Conservation (phyloP, 2,113 vertebrate genomes). For the Menidia beryllina region DNA sequence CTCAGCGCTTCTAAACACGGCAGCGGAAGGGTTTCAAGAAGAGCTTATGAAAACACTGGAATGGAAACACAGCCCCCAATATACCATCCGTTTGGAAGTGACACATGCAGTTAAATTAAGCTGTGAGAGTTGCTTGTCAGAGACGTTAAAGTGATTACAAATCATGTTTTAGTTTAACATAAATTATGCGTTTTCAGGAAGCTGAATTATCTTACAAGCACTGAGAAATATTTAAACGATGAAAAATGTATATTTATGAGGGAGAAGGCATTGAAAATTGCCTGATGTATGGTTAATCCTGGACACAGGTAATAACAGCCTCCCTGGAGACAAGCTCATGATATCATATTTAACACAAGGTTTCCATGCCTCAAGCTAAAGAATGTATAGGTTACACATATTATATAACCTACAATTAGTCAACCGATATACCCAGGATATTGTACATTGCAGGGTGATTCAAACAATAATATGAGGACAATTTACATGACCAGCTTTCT, state of each 20-base stretch:
- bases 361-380: slow-evolving; percentile 51
- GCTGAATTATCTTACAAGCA: neutral
- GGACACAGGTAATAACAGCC: slow-evolving; percentile 41
- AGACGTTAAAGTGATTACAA: slow-evolving; percentile 36
- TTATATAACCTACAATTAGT: slow-evolving; percentile 33
- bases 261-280: neutral
- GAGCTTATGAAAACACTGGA: slow-evolving; percentile 69
- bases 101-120: slow-evolving; percentile 57
- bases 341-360: slow-evolving; percentile 24
- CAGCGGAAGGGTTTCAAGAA: slow-evolving; percentile 72
- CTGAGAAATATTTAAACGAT: slow-evolving; percentile 1
- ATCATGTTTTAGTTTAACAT: slow-evolving; percentile 37
- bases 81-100: slow-evolving; percentile 49
- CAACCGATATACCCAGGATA: slow-evolving; percentile 35
- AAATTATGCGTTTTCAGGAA: slow-evolving; percentile 4
- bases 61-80: slow-evolving; percentile 57
- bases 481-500: slow-evolving; percentile 12
- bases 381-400: slow-evolving; percentile 46
- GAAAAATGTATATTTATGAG: neutral
- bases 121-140: slow-evolving; percentile 10
- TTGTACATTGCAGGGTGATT: slow-evolving; percentile 21
- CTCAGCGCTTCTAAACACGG: slow-evolving; percentile 68
- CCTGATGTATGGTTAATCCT: slow-evolving; percentile 16
- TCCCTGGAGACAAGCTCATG: slow-evolving; percentile 39
- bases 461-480: slow-evolving; percentile 26